Percentiles rank a stretch among this genome's conserved stretches.
These are phyloP conservation scores for Pyrochroa serraticornis DNA, from an alignment of 2,888 invertebrate genomes.

Conservation along the genomic window DNA sequence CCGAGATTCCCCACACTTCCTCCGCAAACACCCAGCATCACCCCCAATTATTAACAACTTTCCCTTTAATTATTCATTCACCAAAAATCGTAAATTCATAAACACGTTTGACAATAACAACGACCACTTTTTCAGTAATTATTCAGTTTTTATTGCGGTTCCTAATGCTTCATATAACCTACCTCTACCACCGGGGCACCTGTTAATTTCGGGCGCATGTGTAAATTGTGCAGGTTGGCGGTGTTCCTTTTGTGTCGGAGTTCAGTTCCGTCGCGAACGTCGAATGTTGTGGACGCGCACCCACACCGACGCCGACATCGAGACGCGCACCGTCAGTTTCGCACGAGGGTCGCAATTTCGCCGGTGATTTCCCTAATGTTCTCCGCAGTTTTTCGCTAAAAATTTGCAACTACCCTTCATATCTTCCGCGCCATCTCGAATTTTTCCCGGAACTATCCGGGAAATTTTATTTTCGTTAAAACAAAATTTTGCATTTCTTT, in stretches of 20 bases:
- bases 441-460: too few species aligned
- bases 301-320: constrained; percentile 4
- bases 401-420: background rate
- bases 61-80: constrained; percentile 3
- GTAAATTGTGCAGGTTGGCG: constrained; percentile 41
- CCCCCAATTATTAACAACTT: constrained; percentile 4
- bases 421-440: too few species aligned
- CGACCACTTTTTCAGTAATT: constrained; percentile 16
- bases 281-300: background rate
- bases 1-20: too few species aligned
- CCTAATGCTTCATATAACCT: constrained; percentile 12
- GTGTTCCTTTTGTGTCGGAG: constrained; percentile 35
- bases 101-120: constrained; percentile 3
- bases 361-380: too few species aligned
- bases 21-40: constrained; percentile 1
- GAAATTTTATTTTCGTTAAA: background rate
- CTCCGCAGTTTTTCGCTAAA: background rate
- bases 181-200: constrained; percentile 33
- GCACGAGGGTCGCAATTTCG: background rate
- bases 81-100: constrained; percentile 1
- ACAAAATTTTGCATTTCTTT: background rate
- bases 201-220: constrained; percentile 46
- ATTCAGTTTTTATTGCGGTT: constrained; percentile 20
- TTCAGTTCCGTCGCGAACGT: constrained; percentile 17
- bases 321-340: constrained; percentile 24